Evolutionary conservation across 2,113 vertebrate genomes (phyloP), one percentile per base, ranked within the genome.

Genomic region (Larimichthys crocea): DNA sequence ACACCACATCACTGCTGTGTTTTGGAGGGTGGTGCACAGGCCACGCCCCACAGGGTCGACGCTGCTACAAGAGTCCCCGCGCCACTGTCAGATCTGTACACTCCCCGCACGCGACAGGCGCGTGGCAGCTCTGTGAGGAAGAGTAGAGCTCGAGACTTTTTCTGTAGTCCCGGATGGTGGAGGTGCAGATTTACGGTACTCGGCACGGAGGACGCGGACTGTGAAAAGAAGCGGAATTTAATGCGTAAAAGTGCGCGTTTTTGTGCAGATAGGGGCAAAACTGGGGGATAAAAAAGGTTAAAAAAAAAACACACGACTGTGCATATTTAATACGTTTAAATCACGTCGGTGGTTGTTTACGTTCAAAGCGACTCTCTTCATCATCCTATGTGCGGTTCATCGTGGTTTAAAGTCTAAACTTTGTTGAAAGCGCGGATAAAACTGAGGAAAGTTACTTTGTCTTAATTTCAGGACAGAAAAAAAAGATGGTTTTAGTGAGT

Each of bases 91-190:
- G 74, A 83, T 65, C 78, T 79, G 83, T 82, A 67, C 90, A 88
- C 88, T 89, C 77, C 87, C 80, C 84, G 35, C 94, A 95, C 94
- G 93, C 93, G 94, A 92, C 92, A 79, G 90, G 89, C 93, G 91
- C 91, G 94, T 95, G 94, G 86, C 89, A 84, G 46, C 82, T 46
- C 61, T 5, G 7, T 1, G 46, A 44, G 6, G 68, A 49, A 48
- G 77, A 73, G 72, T 3, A 53, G 22, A 63, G 60, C 59, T 76
- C 66, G 59, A 73, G 67, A 69, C 72, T 8, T 55, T 49, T 14
- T 40, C 35, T 40, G 35, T 31, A 5, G 6, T 9, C 10, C 55
- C 31, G 85, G 78, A 82, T 61, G 14, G 22, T 15, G 59, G 52
- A 56, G 64, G 49, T 40, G 59, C 12, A 52, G 53, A 60, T 15